Base-by-base conservation (phyloP, 2,797 vertebrate species). In the Lepus townsendii region DNA sequence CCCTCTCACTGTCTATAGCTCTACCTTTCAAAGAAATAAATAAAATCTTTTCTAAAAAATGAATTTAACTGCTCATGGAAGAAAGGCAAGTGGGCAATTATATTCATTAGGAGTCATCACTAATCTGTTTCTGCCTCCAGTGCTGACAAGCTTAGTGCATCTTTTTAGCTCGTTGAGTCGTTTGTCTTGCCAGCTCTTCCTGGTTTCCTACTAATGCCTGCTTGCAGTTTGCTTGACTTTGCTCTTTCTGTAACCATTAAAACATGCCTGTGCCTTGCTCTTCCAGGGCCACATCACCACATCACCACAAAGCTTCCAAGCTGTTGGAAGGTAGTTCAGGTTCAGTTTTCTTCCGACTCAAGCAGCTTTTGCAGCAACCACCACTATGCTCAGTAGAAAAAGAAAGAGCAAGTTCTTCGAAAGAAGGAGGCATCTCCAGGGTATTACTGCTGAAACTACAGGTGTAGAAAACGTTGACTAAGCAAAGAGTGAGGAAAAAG, bases 191-290 rank as follows among this genome's bases (percentile, higher is more conserved):
- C 27, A 38, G 68, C 66, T 89, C 38, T 62, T 60, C 68, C 27
- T 42, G 16, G 69, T 69, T 95, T 96, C 57, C 91, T 83, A 66
- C 62, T 85, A 75, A 93, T 80, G 73, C 12, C 16, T 92, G 19
- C n/a, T 42, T 88, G 60, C 76, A 22, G 6, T 82, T 92, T 90
- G 8, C 38, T 91, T 94, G 50, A 72, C 38, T 20, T 16, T 30
- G n/a, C 32, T 20, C 19, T 30, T 24, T 47, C 5, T 88, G 24
- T 38, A 13, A 24, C 47, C 47, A 60, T 24, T 63, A 65, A 83
- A 77, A 62, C 54, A 68, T 11, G 12, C 26, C 13, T 68, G 26
- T 71, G 42, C 5, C 47, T 73, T 73, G 54, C 27, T 27, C 24
- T 80, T 77, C 27, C 11, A 35, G 2, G 62, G 35, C 47, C 27